phyloP scores from a whole-genome alignment of 2,888 invertebrate species.

The Steinernema scapterisci region DNA sequence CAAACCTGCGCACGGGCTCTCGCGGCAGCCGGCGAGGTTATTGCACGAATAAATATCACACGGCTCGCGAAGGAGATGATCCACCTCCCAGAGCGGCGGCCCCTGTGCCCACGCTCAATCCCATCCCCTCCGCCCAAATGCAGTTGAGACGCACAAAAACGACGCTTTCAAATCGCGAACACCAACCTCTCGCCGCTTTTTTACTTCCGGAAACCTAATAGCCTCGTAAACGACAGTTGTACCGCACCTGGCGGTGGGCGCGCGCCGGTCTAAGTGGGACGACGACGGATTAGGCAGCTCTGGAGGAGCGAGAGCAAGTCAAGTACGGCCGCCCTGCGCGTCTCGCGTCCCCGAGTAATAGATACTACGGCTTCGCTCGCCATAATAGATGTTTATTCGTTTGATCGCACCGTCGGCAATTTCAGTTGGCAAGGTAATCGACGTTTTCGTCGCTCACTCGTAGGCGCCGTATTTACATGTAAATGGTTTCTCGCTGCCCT shows the following conservation, averaged over 20 bases:
- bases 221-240: slow-evolving; percentile 9
- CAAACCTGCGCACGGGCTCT: slow-evolving; percentile 7
- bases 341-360: neutral
- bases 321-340: neutral
- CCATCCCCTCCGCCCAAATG: slow-evolving; percentile 7
- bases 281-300: neutral
- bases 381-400: slow-evolving; percentile 16
- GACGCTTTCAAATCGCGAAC: neutral
- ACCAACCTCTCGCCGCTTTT: neutral
- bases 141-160: neutral
- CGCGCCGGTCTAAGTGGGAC: neutral
- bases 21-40: neutral
- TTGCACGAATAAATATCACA: slow-evolving; percentile 26
- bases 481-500: too few species aligned
- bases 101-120: neutral
- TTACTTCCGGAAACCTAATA: neutral
- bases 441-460: neutral
- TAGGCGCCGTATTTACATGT: neutral
- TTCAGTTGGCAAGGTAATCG: slow-evolving; percentile 25
- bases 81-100: neutral
- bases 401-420: neutral
- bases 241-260: slow-evolving; percentile 7
- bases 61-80: slow-evolving; percentile 4
- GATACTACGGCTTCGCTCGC: neutral
- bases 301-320: neutral